Evolutionary conservation across 1,140 invertebrate genomes (phyloP), one percentile per base, ranked within the genome.

Genomic region (Drosophila mojavensis): DNA sequence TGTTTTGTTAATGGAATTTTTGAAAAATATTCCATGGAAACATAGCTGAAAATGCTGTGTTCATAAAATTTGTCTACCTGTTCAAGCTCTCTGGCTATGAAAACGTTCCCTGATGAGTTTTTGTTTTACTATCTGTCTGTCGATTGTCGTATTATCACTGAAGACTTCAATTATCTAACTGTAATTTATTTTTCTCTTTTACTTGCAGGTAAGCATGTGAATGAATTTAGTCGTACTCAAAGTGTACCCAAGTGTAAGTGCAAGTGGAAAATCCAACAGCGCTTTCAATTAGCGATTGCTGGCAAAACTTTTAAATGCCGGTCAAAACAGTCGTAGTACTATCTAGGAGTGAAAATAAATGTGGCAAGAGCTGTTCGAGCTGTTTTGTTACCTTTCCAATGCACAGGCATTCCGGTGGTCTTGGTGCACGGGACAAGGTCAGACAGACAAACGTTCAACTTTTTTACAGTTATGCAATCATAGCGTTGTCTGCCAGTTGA

Each of bases 191-290:
- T 17, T 26, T 50, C 48, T 17, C 55, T 61, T 11, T 61, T 10
- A 6, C 36, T 81, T 85, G 3, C 81, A 81, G 81, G 81, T 85
- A 85, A 85, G 74, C 69, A 48, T 4, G 36, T 69, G 54, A 67
- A 68, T 63, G 47, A 47, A 26, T 68, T 77, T 60, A 72, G 45
- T 15, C 55, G 60, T 53, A 55, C 36, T 17, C 51, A 53, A 65
- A 33, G 58, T 28, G 24, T 41, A 5, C 7, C 28, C 33, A 77
- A 80, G 60, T 65, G 81, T 84, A 84, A 83, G 76, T 83, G 71
- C 70, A 82, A 78, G 51, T 78, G 55, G 72, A 53, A 58, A 69
- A 61, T 45, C 68, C 20, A 33, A 79, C 55, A 50, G 54, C 59
- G 59, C 66, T 79, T 82, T 79, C 75, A 82, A 82, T 82, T 82